phyloP scores from a whole-genome alignment of 2,888 invertebrate genomes.

The Syritta pipiens region DNA sequence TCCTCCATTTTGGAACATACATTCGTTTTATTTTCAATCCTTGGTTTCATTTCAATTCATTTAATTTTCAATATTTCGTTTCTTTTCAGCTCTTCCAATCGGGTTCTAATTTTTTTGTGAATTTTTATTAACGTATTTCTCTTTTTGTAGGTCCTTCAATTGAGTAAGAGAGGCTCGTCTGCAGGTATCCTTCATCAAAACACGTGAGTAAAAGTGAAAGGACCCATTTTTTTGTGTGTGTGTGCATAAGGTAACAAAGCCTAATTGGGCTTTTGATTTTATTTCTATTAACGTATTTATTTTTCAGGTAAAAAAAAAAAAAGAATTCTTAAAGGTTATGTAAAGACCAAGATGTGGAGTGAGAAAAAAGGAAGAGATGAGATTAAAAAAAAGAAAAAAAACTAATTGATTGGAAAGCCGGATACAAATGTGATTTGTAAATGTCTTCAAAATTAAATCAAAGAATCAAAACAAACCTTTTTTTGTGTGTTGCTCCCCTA shows the following conservation, averaged over 20 bases:
- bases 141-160: conserved; percentile 53
- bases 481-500: conserved; percentile 55
- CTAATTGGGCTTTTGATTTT: neutral
- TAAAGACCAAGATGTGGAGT: neutral
- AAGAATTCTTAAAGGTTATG: neutral
- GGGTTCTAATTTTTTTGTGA: conserved; percentile 24
- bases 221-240: neutral
- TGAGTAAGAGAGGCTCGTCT: no score
- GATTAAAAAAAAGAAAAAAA: neutral
- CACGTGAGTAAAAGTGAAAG: conserved; percentile 6
- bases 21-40: neutral
- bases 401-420: neutral
- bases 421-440: conserved; percentile 35
- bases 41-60: neutral
- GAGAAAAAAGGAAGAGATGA: no score
- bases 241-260: conserved; percentile 40
- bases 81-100: conserved; percentile 48
- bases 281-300: conserved; percentile 26
- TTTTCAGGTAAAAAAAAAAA: conserved; percentile 39
- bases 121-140: conserved; percentile 68
- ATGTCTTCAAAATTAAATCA: conserved; percentile 34
- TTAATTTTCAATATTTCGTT: conserved; percentile 14
- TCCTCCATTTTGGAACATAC: neutral
- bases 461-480: conserved; percentile 13
- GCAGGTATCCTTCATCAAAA: no score